Conservation (phyloP, 1,140 invertebrate species). For the Glossosoma conforme region DNA sequence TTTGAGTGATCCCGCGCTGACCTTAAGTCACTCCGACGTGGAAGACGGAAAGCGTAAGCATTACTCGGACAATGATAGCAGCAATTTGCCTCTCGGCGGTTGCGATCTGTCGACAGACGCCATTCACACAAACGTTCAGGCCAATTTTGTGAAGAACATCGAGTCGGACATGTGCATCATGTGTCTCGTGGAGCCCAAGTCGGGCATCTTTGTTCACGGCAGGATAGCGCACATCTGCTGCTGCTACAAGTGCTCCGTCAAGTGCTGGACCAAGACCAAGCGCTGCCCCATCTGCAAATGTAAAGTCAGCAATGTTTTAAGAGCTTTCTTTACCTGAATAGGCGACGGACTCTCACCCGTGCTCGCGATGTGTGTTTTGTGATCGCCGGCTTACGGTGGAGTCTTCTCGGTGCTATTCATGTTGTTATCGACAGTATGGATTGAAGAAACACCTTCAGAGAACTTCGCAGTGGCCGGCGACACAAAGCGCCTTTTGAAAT, state of each 20-base stretch:
- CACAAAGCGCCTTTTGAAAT: too few relatives aligned
- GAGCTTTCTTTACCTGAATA: constrained; percentile 47
- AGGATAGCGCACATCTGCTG: constrained; percentile 60
- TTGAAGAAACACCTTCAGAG: too few relatives aligned
- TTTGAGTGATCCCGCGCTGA: constrained; percentile 17
- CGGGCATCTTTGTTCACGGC: constrained; percentile 61
- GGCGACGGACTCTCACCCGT: background rate
- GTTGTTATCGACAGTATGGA: constrained; percentile 30
- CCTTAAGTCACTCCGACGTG: constrained; percentile 23
- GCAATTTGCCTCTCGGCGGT: background rate
- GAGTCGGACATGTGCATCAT: constrained; percentile 53
- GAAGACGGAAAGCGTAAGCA: constrained; percentile 30
- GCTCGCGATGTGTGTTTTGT: background rate
- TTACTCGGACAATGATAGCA: constrained; percentile 18
- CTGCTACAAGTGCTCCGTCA: constrained; percentile 62
- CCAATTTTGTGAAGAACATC: constrained; percentile 30
- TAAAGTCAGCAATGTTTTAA: constrained; percentile 59
- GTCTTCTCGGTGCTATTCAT: constrained; percentile 14
- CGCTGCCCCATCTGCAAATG: constrained; percentile 63
- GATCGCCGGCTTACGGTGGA: background rate
- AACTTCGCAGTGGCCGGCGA: too few relatives aligned
- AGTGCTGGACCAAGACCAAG: constrained; percentile 56
- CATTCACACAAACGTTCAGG: constrained; percentile 12
- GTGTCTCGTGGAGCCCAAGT: constrained; percentile 55
- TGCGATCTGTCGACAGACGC: background rate